Evolutionary conservation across 2,888 invertebrate species (phyloP).

Genomic region (Cremastobaeus sp.): DNA sequence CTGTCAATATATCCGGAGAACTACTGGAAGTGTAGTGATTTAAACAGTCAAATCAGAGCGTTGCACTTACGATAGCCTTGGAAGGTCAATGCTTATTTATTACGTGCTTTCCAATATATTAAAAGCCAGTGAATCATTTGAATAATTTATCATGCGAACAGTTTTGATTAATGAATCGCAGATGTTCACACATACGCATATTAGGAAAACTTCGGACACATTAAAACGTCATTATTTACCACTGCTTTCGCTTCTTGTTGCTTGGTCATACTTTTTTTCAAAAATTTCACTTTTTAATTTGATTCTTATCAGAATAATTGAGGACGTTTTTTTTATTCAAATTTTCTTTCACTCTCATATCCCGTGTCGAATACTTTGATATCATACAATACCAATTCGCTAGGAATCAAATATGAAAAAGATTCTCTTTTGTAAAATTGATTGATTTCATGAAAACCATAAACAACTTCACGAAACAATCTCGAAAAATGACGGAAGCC

Average conservation of each 20-base stretch:
- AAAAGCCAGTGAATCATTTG: conserved; percentile 10
- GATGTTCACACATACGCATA: conserved; percentile 2
- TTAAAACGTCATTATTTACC: conserved; percentile 13
- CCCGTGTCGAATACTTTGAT: no score
- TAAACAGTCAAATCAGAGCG: conserved; percentile 49
- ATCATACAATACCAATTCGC: no score
- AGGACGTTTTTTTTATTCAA: conserved; percentile 2
- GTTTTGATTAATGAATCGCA: conserved; percentile 19
- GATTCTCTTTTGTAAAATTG: no score
- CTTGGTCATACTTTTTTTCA: background rate
- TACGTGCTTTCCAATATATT: conserved; percentile 19
- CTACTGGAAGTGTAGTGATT: conserved; percentile 22
- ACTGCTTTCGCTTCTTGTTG: background rate
- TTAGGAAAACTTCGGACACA: background rate
- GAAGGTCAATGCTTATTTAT: conserved; percentile 41
- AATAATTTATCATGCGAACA: conserved; percentile 18
- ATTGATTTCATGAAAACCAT: no score
- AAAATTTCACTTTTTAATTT: background rate
- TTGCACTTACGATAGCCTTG: conserved; percentile 45
- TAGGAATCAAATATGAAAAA: no score
- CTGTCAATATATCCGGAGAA: conserved; percentile 35
- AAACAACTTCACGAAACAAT: no score
- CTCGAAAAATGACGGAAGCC: no score
- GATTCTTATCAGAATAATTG: background rate
- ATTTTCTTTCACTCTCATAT: no score